phyloP scores from a whole-genome alignment of 2,888 invertebrate species.

The Zaprionus lineosus region DNA sequence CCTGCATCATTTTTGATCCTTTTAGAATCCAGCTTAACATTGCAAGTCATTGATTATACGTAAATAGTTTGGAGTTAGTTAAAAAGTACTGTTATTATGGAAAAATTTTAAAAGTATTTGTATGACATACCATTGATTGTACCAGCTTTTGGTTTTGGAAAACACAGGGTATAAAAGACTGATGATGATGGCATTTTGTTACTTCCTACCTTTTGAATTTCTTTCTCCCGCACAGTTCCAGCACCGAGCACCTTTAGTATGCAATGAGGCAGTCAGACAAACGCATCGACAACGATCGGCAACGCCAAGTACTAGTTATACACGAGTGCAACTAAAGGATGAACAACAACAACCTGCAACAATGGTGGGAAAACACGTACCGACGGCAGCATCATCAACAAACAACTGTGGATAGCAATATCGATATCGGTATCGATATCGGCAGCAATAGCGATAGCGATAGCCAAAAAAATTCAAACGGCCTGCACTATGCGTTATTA shows the following conservation, averaged over 20 bases:
- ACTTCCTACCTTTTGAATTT: conserved; percentile 49
- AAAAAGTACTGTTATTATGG: too few relatives aligned
- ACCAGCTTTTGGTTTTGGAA: neutral
- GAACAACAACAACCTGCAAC: conserved; percentile 74
- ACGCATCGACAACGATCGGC: conserved; percentile 67
- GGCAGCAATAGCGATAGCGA: conserved; percentile 44
- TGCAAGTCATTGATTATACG: too few relatives aligned
- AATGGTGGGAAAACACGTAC: conserved; percentile 80
- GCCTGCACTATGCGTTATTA: conserved; percentile 54
- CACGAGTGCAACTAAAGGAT: conserved; percentile 53
- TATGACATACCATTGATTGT: too few relatives aligned
- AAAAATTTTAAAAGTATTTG: too few relatives aligned
- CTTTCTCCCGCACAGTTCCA: conserved; percentile 31
- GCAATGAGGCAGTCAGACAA: conserved; percentile 70
- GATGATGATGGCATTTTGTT: conserved; percentile 75
- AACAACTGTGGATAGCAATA: conserved; percentile 41
- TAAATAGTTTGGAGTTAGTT: too few relatives aligned
- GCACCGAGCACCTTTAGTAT: conserved; percentile 66
- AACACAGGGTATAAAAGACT: conserved; percentile 52
- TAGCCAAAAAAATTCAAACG: too few relatives aligned
- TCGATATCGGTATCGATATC: conserved; percentile 32
- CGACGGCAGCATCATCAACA: conserved; percentile 66
- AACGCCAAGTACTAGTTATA: conserved; percentile 36
- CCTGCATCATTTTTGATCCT: too few relatives aligned
- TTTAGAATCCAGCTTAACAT: too few relatives aligned